These are phyloP conservation scores for Phoxinus dragarum DNA, from an alignment of 2,797 vertebrate species.

Conservation along the genomic window DNA sequence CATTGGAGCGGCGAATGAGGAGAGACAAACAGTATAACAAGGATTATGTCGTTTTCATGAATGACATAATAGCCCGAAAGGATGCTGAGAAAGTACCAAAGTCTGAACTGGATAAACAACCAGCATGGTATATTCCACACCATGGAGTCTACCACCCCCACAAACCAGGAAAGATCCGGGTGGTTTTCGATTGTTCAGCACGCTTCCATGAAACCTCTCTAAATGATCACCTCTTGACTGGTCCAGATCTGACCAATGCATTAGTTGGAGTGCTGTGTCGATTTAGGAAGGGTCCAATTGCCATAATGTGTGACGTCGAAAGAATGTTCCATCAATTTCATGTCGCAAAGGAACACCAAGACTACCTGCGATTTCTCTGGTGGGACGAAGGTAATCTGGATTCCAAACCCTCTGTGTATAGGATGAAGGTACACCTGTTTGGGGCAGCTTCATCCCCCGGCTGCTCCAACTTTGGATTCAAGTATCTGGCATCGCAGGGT, in stretches of 20 bases:
- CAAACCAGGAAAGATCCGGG: constrained; percentile 30
- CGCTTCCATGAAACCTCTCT: constrained; percentile 36
- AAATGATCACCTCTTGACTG: constrained; percentile 52
- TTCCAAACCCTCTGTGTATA: constrained; percentile 35
- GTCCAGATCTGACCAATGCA: constrained; percentile 51
- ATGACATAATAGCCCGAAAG: constrained; percentile 28
- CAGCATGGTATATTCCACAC: constrained; percentile 57
- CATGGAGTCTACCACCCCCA: constrained; percentile 55
- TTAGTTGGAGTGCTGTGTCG: constrained; percentile 50
- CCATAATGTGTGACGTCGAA: constrained; percentile 47
- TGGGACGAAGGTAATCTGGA: constrained; percentile 51
- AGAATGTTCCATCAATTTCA: constrained; percentile 56
- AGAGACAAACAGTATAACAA: constrained; percentile 37
- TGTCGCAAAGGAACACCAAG: constrained; percentile 40
- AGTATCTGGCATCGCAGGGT: constrained; percentile 48
- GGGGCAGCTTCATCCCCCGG: constrained; percentile 52
- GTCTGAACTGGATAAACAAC: constrained; percentile 4
- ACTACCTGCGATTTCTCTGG: constrained; percentile 56
- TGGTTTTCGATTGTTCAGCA: constrained; percentile 52
- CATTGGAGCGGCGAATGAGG: constrained; percentile 27
- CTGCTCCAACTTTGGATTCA: constrained; percentile 54
- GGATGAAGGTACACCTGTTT: constrained; percentile 55
- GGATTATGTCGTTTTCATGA: constrained; percentile 52
- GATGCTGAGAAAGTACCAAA: constrained; percentile 52
- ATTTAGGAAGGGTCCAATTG: constrained; percentile 31